These are phyloP conservation scores for Allolobophora icterica DNA, from an alignment of 2,888 invertebrate genomes.

Conservation along the genomic window DNA sequence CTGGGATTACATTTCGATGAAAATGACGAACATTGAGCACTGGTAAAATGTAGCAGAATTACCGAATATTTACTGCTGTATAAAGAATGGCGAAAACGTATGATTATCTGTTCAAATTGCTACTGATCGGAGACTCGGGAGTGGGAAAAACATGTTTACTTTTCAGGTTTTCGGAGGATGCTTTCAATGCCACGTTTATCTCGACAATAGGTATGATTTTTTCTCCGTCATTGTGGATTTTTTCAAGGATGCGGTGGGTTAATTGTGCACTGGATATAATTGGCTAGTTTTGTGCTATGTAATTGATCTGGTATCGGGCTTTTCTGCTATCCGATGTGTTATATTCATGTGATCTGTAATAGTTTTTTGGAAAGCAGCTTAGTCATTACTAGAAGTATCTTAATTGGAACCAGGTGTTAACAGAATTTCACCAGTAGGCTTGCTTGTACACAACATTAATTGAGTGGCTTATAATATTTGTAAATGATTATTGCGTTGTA, in stretches of 20 bases:
- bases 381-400: not conserved
- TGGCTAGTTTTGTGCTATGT: not conserved
- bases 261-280: not conserved
- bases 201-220: conserved; percentile 68
- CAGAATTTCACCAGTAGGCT: not conserved
- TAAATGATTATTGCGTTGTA: not conserved
- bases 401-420: not conserved
- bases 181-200: conserved; percentile 72
- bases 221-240: not conserved
- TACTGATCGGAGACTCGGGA: conserved; percentile 71
- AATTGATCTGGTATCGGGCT: not conserved
- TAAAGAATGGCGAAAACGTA: conserved; percentile 69
- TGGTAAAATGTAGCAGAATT: conserved; percentile 10
- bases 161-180: conserved; percentile 71
- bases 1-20: not conserved
- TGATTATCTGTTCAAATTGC: conserved; percentile 71
- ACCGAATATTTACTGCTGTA: not conserved
- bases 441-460: not conserved
- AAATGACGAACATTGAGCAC: not conserved
- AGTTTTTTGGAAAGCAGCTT: not conserved
- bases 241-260: not conserved
- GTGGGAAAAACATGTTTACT: conserved; percentile 72
- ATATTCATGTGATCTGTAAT: not conserved
- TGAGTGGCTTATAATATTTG: not conserved
- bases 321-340: not conserved